Percentiles rank a stretch among this genome's conserved stretches.
These are phyloP conservation scores for Lerista edwardsae DNA, from an alignment of 2,797 vertebrate genomes.

Conservation along the genomic window DNA sequence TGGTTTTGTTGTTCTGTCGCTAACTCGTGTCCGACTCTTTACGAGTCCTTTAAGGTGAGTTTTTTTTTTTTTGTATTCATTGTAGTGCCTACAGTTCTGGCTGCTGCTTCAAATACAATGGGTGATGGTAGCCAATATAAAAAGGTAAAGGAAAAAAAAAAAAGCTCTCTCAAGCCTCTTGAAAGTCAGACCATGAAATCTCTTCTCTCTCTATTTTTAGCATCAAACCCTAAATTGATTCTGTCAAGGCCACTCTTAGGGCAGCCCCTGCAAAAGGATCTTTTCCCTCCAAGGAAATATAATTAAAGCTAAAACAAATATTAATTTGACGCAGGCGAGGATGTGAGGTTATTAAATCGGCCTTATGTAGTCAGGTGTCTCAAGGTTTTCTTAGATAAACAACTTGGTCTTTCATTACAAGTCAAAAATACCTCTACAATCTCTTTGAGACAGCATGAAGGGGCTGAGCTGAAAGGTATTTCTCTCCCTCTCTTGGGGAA, in stretches of 20 bases:
- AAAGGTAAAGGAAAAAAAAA: background rate
- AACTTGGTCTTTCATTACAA: background rate
- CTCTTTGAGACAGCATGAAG: background rate
- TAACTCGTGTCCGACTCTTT: too few relatives aligned
- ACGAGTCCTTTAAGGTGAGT: background rate
- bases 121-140: background rate
- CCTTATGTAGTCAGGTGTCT: background rate
- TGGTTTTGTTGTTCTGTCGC: too few relatives aligned
- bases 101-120: background rate
- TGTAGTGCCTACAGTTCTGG: background rate
- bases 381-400: background rate
- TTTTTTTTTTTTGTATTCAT: background rate
- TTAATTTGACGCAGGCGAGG: background rate
- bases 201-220: background rate
- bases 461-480: background rate
- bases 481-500: background rate
- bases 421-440: background rate
- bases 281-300: background rate
- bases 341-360: background rate
- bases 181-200: background rate
- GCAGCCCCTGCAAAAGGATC: background rate
- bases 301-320: background rate
- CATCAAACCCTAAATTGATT: background rate
- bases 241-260: background rate
- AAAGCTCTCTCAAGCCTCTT: background rate